These are phyloP conservation scores for Petaurus breviceps DNA, from an alignment of 2,113 vertebrate species.

Conservation along the genomic window DNA sequence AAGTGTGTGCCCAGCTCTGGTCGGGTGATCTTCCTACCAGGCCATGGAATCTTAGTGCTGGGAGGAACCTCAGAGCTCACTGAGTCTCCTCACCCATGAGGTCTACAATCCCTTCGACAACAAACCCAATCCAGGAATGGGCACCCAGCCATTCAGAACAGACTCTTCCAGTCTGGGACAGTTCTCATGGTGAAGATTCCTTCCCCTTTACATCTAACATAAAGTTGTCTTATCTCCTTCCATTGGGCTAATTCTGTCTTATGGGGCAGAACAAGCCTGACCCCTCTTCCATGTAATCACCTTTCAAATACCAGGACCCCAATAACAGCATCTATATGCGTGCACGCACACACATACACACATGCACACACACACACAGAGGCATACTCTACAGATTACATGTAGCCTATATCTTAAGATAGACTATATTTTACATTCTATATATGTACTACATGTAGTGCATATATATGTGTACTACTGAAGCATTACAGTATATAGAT, in stretches of 20 bases:
- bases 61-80: background rate
- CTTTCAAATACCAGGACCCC: background rate
- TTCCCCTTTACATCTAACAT: background rate
- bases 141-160: background rate
- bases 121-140: background rate
- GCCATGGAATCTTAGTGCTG: background rate
- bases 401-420: no score
- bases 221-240: background rate
- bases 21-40: background rate
- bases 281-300: background rate
- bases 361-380: no score
- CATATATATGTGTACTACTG: no score
- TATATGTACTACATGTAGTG: no score
- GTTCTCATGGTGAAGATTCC: background rate
- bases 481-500: no score
- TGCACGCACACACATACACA: background rate
- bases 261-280: background rate
- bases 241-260: background rate
- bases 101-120: background rate
- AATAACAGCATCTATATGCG: background rate
- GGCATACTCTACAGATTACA: no score
- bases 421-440: no score
- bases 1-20: background rate
- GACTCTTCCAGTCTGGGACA: background rate
- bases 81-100: background rate